These are phyloP conservation scores for Lytechinus pictus DNA, from an alignment of 35 echinoderm and acorn worm species.

Conservation along the genomic window DNA sequence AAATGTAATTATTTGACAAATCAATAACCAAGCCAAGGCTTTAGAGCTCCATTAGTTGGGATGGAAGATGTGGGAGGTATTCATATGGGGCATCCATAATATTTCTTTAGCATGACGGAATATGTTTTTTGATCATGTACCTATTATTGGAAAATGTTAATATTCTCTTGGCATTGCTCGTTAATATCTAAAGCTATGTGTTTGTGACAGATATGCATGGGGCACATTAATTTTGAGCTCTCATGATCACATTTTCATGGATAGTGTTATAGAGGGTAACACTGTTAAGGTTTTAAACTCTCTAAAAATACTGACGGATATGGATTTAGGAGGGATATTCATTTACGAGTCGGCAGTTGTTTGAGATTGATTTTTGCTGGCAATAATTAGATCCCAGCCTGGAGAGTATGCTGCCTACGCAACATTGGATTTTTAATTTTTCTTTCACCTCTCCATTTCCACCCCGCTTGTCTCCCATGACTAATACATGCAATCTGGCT, in stretches of 20 bases:
- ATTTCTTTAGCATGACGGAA: background rate
- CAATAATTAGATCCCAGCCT: background rate
- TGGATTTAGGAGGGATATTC: background rate
- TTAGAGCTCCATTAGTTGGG: conserved; percentile 19
- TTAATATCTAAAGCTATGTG: background rate
- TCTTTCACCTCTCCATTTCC: background rate
- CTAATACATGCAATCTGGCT: background rate
- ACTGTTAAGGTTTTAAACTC: background rate
- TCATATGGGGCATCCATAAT: background rate
- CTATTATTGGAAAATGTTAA: background rate
- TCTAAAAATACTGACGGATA: background rate
- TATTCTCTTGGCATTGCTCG: background rate
- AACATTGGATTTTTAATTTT: conserved; percentile 13
- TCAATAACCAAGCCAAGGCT: conserved; percentile 14
- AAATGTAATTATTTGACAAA: conserved; percentile 44
- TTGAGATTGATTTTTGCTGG: conserved; percentile 4
- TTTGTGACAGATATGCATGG: background rate
- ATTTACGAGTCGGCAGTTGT: background rate
- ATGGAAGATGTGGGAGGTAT: background rate
- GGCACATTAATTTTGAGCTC: background rate
- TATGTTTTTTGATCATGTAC: background rate
- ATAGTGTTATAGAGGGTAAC: background rate
- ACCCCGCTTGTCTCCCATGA: background rate
- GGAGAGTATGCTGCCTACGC: background rate
- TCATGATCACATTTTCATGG: background rate